Conservation (phyloP, 2,888 invertebrate genomes). For the Ormyrus rosae region DNA sequence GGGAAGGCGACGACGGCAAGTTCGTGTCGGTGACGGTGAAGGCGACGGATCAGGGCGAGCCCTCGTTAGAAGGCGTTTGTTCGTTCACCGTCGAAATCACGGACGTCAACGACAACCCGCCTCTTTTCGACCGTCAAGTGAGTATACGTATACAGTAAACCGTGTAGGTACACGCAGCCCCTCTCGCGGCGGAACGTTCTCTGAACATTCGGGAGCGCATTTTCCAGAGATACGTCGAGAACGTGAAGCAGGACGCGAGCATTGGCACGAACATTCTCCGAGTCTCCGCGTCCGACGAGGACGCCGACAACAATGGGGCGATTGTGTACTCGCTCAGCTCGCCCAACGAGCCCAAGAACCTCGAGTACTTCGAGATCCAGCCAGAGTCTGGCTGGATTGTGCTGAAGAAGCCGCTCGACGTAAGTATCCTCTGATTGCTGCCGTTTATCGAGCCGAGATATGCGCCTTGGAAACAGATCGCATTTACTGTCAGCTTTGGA, state of each 20-base stretch:
- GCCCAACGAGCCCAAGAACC: conserved; percentile 88
- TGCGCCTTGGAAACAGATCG: conserved; percentile 16
- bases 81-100: conserved; percentile 98
- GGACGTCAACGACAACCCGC: conserved; percentile 98
- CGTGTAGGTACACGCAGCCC: background rate
- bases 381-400: conserved; percentile 98
- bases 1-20: conserved; percentile 97
- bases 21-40: conserved; percentile 98
- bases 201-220: background rate
- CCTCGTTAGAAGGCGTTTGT: conserved; percentile 97
- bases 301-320: conserved; percentile 97
- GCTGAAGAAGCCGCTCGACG: conserved; percentile 95
- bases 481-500: conserved; percentile 2
- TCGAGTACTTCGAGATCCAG: conserved; percentile 97
- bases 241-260: conserved; percentile 97
- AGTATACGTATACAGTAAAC: conserved; percentile 61
- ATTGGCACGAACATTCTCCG: conserved; percentile 95
- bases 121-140: conserved; percentile 96
- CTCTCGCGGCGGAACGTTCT: background rate
- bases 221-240: conserved; percentile 95
- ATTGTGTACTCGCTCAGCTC: conserved; percentile 94
- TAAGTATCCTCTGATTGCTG: conserved; percentile 82
- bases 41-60: conserved; percentile 99
- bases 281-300: conserved; percentile 97
- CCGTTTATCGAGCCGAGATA: conserved; percentile 2